Percentiles rank a stretch among this genome's conserved stretches.
Evolutionary conservation across 2,888 invertebrate genomes (phyloP).

Genomic region (Eueremaeus valkanovi): DNA sequence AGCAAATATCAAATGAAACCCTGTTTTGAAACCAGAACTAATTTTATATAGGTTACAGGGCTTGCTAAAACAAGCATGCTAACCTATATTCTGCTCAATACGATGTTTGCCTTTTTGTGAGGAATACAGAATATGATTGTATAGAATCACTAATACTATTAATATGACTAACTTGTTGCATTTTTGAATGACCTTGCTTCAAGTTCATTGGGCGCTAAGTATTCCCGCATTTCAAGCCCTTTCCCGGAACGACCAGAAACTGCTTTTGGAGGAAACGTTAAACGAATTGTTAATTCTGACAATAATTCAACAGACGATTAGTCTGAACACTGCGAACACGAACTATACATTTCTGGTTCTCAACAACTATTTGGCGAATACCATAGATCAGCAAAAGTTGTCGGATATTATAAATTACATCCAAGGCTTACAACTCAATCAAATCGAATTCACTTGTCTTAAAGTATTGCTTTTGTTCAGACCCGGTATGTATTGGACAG

Average conservation of each 20-base stretch:
- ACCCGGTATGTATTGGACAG: slow-evolving; percentile 62
- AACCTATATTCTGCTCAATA: no score
- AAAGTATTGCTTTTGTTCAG: slow-evolving; percentile 76
- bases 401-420: slow-evolving; percentile 65
- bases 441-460: slow-evolving; percentile 78
- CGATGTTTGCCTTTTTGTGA: no score
- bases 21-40: no score
- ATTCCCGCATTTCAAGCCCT: slow-evolving; percentile 35
- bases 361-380: slow-evolving; percentile 32
- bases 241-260: slow-evolving; percentile 23
- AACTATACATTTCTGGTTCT: not conserved
- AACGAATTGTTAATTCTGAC: slow-evolving; percentile 39
- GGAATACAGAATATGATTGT: no score
- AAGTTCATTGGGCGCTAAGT: slow-evolving; percentile 40
- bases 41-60: no score
- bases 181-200: slow-evolving; percentile 17
- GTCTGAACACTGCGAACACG: not conserved
- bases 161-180: no score
- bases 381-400: slow-evolving; percentile 51
- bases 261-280: slow-evolving; percentile 39
- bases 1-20: no score
- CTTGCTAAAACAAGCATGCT: no score
- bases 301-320: not conserved
- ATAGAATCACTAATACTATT: no score
- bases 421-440: slow-evolving; percentile 65